Base-by-base conservation (phyloP, 2,888 invertebrate genomes). In the Andrena fulva region DNA sequence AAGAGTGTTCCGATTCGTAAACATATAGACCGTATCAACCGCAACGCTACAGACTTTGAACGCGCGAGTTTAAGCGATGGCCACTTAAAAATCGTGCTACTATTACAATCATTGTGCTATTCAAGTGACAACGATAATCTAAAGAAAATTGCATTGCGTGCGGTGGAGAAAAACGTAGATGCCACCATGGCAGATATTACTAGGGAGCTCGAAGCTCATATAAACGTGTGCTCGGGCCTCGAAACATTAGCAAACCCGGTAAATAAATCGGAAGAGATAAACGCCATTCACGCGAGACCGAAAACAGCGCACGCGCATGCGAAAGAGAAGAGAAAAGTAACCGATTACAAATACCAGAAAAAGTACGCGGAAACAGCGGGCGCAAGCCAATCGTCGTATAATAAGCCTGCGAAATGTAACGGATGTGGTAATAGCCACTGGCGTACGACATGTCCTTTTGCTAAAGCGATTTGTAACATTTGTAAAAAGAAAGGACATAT, bases 1-100 rank as follows among this genome's bases (percentile, higher is more conserved):
- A 54, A 54, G n/a, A 29, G 54, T 7, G 54, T 35, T 20, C 42
- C 59, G 31, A 69, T 69, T n/a, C 29, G 31, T 29, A 27, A 52
- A 42, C 69, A 69, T 6, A 35, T 69, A 4, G 56, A 56, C 16
- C 56, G 56, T 12, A 69, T 69, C 20, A 69, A 69, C 12, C 69
- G 52, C 1, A n/a, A 69, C 16, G 69, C 42, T 20, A 33, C 69
- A 16, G 69, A 59, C n/a, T 69, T 69, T 35, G 69, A 56, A 12
- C 56, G 69, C 31, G 16, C 69, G 2, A 69, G 35, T 20, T 10
- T 56, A 2, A 54, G 24, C 8, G 54, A 54, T 10, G 54, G 27
- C 8, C 7, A 27, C 8, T 24, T 54, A 24, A 20, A 24, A 27
- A 50, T 50, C 16, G 54, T 54, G 24, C 10, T 54, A 54, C 10